A percentile compares a stretch with the other conserved stretches of the same genome.
These are phyloP conservation scores for Nyctibius grandis DNA, from an alignment of 2,797 vertebrate species.

Conservation along the genomic window DNA sequence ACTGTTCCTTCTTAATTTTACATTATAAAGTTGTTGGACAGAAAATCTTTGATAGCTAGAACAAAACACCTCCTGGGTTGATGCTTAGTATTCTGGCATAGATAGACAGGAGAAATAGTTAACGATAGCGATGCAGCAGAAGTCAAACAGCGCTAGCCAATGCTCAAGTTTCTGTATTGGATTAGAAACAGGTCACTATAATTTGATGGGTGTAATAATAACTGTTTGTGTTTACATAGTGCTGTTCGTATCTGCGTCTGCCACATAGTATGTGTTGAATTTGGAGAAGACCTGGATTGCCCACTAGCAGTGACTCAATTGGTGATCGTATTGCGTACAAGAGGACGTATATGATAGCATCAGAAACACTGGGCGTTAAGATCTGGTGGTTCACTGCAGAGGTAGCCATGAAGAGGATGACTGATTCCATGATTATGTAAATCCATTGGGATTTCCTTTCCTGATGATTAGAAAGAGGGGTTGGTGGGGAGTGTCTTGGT, in stretches of 20 bases:
- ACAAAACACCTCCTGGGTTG: not conserved
- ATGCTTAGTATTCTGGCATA: not conserved
- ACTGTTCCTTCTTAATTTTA: not conserved
- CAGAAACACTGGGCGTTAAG: accelerated
- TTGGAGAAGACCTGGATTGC: not conserved
- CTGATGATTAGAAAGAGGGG: not conserved
- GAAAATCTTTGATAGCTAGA: not conserved
- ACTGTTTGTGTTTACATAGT: not conserved
- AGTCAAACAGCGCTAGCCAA: not conserved
- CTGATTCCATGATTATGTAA: not conserved
- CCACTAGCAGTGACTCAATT: accelerated
- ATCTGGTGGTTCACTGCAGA: not conserved
- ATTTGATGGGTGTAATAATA: not conserved
- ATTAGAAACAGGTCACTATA: not conserved
- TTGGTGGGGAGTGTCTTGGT: not conserved
- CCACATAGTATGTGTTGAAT: not conserved
- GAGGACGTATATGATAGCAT: not conserved
- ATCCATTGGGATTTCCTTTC: not conserved
- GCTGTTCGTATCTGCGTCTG: not conserved
- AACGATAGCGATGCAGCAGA: not conserved
- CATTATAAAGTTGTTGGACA: not conserved
- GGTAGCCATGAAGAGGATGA: not conserved
- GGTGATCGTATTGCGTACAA: accelerated
- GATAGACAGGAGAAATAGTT: not conserved
- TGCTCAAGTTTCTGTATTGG: not conserved